Evolutionary conservation across 2,888 invertebrate genomes (phyloP).

Genomic region (Dynastes grantii): DNA sequence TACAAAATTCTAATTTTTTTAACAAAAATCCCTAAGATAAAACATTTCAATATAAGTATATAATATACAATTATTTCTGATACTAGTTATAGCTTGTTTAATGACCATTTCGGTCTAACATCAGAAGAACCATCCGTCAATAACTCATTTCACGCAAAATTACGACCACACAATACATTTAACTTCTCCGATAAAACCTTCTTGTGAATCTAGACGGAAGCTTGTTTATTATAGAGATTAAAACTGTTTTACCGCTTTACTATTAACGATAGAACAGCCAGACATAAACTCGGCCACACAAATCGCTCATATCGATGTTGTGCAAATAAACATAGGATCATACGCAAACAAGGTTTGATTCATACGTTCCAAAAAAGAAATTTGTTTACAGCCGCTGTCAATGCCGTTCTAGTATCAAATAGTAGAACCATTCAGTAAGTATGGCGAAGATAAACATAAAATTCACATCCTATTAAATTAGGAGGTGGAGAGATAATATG

Average conservation of each 20-base stretch:
- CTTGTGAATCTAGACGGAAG: neutral
- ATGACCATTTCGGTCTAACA: neutral
- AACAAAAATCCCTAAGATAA: too few relatives aligned
- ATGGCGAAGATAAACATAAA: conserved; percentile 1
- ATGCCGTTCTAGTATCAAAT: neutral
- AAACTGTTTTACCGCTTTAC: neutral
- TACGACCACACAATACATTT: neutral
- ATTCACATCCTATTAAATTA: neutral
- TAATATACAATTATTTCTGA: neutral
- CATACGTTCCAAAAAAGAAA: conserved; percentile 12
- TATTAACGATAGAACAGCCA: neutral
- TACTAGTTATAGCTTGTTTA: neutral
- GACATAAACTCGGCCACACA: neutral
- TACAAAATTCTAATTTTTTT: too few relatives aligned
- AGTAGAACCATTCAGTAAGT: conserved; percentile 12
- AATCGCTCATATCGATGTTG: conserved; percentile 16
- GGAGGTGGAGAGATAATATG: neutral
- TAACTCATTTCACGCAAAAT: neutral
- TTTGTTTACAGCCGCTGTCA: neutral
- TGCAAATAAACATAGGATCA: conserved; percentile 12
- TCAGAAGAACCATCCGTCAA: neutral
- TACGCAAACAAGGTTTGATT: conserved; percentile 21
- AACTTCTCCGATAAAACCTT: neutral
- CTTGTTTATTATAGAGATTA: conserved; percentile 2
- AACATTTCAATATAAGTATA: too few relatives aligned